phyloP scores from a whole-genome alignment of 2,113 vertebrate species.

The Macrotis lagotis region DNA sequence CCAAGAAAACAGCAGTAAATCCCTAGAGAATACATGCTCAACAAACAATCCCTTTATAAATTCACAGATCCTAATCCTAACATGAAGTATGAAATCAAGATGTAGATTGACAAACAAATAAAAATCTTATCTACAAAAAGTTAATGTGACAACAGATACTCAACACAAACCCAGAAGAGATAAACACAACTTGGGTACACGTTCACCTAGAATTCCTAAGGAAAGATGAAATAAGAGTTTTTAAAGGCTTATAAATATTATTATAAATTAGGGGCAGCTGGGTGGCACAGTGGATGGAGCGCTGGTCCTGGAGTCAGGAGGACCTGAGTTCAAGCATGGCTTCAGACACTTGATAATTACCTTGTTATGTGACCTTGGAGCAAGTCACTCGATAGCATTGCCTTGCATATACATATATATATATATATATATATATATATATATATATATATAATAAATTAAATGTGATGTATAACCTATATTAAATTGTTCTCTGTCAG shows the following conservation, averaged over 20 bases:
- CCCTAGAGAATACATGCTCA: not conserved
- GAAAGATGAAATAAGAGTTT: not conserved
- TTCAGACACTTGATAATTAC: too few relatives aligned
- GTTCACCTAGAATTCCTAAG: not conserved
- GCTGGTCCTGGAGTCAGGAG: too few relatives aligned
- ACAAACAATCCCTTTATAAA: not conserved
- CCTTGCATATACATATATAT: too few relatives aligned
- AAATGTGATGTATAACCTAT: too few relatives aligned
- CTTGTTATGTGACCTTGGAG: too few relatives aligned
- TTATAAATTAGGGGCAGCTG: too few relatives aligned
- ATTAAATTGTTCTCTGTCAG: too few relatives aligned
- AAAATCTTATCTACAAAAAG: not conserved
- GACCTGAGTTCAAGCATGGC: too few relatives aligned
- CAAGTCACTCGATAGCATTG: too few relatives aligned
- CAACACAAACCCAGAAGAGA: not conserved
- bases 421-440: too few relatives aligned
- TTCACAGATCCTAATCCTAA: not conserved
- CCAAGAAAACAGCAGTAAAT: not conserved
- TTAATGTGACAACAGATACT: not conserved
- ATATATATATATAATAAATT: too few relatives aligned
- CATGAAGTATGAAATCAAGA: not conserved
- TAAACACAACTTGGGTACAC: not conserved
- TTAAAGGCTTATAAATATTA: not conserved
- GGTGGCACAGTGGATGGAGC: too few relatives aligned
- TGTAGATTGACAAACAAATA: not conserved